These are phyloP conservation scores for Stictocephala bisonia DNA, from an alignment of 2,888 invertebrate genomes.

Conservation along the genomic window DNA sequence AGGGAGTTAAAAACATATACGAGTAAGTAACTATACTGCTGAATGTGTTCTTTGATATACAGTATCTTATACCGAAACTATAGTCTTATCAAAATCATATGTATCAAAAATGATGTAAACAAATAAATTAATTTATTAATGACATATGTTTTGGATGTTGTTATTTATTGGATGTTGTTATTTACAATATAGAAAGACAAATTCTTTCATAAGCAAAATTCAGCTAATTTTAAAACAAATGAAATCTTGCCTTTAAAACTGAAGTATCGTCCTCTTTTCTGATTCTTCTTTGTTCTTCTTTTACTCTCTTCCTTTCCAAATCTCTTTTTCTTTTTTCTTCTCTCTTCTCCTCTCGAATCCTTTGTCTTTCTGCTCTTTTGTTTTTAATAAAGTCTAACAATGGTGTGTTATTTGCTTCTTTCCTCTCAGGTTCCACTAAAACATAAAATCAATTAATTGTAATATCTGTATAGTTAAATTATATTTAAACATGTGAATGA, in stretches of 20 bases:
- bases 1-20: too few relatives aligned
- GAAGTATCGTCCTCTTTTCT: conserved; percentile 45
- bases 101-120: too few relatives aligned
- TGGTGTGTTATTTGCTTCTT: conserved; percentile 78
- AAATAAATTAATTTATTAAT: too few relatives aligned
- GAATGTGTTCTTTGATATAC: too few relatives aligned
- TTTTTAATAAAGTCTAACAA: conserved; percentile 77
- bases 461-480: not conserved
- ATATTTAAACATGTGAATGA: too few relatives aligned
- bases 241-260: conserved; percentile 38
- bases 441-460: not conserved
- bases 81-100: too few relatives aligned
- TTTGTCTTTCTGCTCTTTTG: conserved; percentile 63
- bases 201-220: too few relatives aligned
- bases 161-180: too few relatives aligned
- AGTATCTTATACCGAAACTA: too few relatives aligned
- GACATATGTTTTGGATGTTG: too few relatives aligned
- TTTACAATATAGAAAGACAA: too few relatives aligned
- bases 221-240: not conserved
- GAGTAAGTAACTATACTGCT: too few relatives aligned
- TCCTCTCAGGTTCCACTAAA: conserved; percentile 63
- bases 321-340: conserved; percentile 65
- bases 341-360: conserved; percentile 65
- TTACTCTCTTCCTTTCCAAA: conserved; percentile 58
- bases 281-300: conserved; percentile 50